These are phyloP conservation scores for Macrotrachela quadricornifera DNA, from an alignment of 1,140 invertebrate species.

Conservation along the genomic window DNA sequence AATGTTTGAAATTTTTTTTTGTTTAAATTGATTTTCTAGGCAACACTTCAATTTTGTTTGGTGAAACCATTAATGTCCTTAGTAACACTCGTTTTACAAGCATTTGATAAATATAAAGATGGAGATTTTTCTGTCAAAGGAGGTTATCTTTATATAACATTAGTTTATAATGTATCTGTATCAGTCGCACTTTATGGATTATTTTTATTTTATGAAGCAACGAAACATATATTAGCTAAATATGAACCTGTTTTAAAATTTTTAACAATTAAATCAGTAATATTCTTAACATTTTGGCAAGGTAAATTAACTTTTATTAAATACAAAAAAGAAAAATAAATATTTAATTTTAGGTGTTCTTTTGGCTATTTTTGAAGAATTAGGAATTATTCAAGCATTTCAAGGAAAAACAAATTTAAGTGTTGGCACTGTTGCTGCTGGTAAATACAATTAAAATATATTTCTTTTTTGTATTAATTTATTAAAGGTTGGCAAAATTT, in stretches of 20 bases:
- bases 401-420: slow-evolving; percentile 42
- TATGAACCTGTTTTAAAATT: slow-evolving; percentile 97
- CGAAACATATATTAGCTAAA: slow-evolving; percentile 73
- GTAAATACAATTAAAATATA: no score
- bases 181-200: slow-evolving; percentile 85
- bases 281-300: slow-evolving; percentile 99
- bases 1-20: background rate
- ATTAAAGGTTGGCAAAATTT: slow-evolving; percentile 74
- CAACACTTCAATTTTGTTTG: slow-evolving; percentile 92
- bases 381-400: slow-evolving; percentile 69
- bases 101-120: slow-evolving; percentile 61
- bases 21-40: slow-evolving; percentile 29
- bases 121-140: slow-evolving; percentile 50
- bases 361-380: slow-evolving; percentile 83
- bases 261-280: slow-evolving; percentile 94
- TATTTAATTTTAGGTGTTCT: slow-evolving; percentile 39
- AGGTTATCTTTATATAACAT: slow-evolving; percentile 90
- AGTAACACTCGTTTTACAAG: slow-evolving; percentile 83
- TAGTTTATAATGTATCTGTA: slow-evolving; percentile 94
- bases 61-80: slow-evolving; percentile 95
- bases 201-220: slow-evolving; percentile 93
- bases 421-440: slow-evolving; percentile 88
- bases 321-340: no score
- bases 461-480: no score
- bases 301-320: slow-evolving; percentile 37